phyloP scores from a whole-genome alignment of 2,797 vertebrate species.

The Spondyliosoma cantharus region DNA sequence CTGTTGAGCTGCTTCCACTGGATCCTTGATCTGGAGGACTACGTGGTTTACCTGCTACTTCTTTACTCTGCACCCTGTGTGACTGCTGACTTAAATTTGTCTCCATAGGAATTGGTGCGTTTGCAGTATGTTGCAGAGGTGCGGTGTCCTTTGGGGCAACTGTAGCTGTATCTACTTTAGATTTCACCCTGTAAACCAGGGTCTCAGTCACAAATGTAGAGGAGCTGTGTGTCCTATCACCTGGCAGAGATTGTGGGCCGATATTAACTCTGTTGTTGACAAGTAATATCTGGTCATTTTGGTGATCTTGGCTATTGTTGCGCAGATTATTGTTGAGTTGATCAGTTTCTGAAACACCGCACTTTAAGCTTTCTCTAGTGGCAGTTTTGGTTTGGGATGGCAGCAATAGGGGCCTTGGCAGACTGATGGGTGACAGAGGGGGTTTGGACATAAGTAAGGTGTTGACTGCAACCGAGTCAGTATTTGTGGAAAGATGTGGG shows the following conservation, averaged over 20 bases:
- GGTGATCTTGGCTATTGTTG: conserved; percentile 14
- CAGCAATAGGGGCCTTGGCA: conserved; percentile 25
- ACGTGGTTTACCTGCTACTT: conserved; percentile 25
- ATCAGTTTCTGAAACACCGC: conserved; percentile 41
- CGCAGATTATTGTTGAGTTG: conserved; percentile 47
- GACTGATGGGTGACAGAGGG: conserved; percentile 17
- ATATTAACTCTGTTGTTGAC: conserved; percentile 69
- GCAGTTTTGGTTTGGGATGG: conserved; percentile 45
- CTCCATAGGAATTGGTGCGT: conserved; percentile 54
- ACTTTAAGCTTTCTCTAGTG: conserved; percentile 20
- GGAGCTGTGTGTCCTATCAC: conserved; percentile 23
- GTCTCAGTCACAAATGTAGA: conserved; percentile 72
- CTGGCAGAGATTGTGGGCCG: conserved; percentile 35
- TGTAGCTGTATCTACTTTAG: conserved; percentile 49
- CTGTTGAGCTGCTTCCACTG: conserved; percentile 56
- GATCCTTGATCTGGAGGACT: conserved; percentile 60
- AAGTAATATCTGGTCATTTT: conserved; percentile 54
- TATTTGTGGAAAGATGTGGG: conserved; percentile 17
- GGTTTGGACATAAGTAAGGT: conserved; percentile 28
- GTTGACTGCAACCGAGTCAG: conserved; percentile 18
- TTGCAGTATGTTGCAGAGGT: conserved; percentile 42
- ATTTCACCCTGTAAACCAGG: conserved; percentile 69
- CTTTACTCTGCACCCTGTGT: conserved; percentile 44
- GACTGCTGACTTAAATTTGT: conserved; percentile 48
- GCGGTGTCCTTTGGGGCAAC: conserved; percentile 38